Conservation (phyloP, 2,113 vertebrate species). For the Engystomops pustulosus region DNA sequence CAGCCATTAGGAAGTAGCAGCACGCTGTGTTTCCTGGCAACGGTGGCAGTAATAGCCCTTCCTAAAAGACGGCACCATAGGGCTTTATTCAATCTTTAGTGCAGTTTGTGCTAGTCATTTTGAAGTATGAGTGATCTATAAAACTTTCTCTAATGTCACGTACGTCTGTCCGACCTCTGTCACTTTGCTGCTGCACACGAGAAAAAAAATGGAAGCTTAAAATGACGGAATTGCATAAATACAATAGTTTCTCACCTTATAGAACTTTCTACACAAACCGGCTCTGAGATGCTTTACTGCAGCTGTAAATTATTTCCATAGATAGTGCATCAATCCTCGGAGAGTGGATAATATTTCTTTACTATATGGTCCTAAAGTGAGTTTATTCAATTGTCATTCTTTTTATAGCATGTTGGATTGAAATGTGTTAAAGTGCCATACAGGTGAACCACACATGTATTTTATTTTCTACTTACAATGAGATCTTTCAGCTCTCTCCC, state of each 20-base stretch:
- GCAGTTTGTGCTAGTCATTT: conserved; percentile 20
- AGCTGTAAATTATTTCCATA: not conserved
- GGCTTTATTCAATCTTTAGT: conserved; percentile 28
- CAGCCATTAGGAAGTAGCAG: conserved; percentile 26
- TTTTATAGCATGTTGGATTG: not conserved
- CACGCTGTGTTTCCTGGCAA: conserved; percentile 21
- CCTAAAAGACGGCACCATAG: conserved; percentile 41
- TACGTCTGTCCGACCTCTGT: conserved; percentile 3
- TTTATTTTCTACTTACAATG: not conserved
- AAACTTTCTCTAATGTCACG: conserved; percentile 31
- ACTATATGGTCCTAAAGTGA: not conserved
- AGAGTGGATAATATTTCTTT: not conserved
- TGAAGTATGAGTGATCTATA: conserved; percentile 28
- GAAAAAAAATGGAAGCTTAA: not conserved
- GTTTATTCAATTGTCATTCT: not conserved
- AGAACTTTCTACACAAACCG: not conserved
- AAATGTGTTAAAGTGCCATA: not conserved
- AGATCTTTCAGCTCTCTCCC: not conserved
- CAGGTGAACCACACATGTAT: not conserved
- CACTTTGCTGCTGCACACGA: not conserved
- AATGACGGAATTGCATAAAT: not conserved
- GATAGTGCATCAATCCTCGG: not conserved
- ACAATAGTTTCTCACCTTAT: not conserved
- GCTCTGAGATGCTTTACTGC: not conserved
- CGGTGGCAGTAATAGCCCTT: conserved; percentile 20